These are phyloP conservation scores for Pituophis catenifer DNA, from an alignment of 2,113 vertebrate species.

Conservation along the genomic window DNA sequence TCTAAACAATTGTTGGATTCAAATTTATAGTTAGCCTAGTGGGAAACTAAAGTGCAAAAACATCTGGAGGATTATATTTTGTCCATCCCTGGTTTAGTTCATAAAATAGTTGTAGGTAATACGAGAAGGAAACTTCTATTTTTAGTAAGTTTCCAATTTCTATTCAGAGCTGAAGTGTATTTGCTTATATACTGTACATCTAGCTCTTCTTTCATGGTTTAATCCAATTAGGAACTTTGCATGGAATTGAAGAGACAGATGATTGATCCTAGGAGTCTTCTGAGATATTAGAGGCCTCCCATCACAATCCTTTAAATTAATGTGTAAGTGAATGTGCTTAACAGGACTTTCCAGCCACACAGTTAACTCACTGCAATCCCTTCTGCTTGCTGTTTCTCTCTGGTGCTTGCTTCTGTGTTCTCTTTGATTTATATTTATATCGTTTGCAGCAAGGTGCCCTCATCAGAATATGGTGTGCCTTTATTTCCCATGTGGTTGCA, in stretches of 20 bases:
- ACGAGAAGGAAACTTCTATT: background rate
- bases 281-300: background rate
- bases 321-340: background rate
- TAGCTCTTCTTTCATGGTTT: background rate
- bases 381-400: background rate
- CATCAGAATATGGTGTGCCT: conserved; percentile 4
- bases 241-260: background rate
- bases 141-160: background rate
- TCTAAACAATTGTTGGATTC: background rate
- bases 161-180: background rate
- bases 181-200: background rate
- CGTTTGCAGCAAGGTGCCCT: background rate
- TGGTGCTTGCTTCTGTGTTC: background rate
- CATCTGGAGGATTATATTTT: background rate
- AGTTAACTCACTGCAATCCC: background rate
- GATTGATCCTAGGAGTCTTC: background rate
- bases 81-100: background rate
- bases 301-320: background rate
- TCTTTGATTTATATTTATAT: conserved; percentile 11
- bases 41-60: background rate
- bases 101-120: background rate
- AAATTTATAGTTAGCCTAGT: background rate
- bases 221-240: background rate
- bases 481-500: conserved; percentile 10
- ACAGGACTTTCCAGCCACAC: background rate